Evolutionary conservation across 2,797 vertebrate species (phyloP), one percentile per base, ranked within the genome.

Genomic region (Gallinago stenura): DNA sequence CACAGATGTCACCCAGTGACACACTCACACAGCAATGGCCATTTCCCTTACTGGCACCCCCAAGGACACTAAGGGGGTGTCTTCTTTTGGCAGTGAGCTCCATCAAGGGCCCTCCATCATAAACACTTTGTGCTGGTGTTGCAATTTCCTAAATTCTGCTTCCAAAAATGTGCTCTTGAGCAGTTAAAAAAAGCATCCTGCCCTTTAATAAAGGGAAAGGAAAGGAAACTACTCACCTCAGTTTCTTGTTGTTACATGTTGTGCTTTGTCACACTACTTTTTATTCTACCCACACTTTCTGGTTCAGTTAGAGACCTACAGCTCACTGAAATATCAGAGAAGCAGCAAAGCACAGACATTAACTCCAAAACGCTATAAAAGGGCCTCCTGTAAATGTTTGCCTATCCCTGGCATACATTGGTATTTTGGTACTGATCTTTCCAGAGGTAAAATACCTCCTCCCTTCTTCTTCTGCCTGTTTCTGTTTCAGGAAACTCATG

Each of bases 401-500:
- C 61, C 61, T 54, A 56, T 33, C 33, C 28, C 54, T 92, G 82
- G 65, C 82, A 89, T 10, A 80, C 26, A 73, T 5, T 60, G 80
- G 62, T 93, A 89, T 93, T 90, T 96, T 87, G 75, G 69, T 91
- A 61, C 61, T 83, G 83, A 12, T 96, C 95, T 90, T 95, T 97
- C 88, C 90, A 96, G 95, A 94, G 94, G 96, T 96, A 96, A 95
- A 95, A 95, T 93, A 94, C 65, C 89, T 94, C 95, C 90, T 94
- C 82, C 82, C 56, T 94, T 85, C 58, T 92, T 96, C 66, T 92
- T 89, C 94, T 28, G 93, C 90, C 94, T 96, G 89, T 97, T 97
- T 97, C 90, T 90, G 88, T 96, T 97, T 96, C 93, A 93, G 95
- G 96, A 97, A 96, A 97, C 95, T 95, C 91, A 93, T 70, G 94